Evolutionary conservation across 1,140 invertebrate genomes (phyloP).

Genomic region (Pteromalus puparum): DNA sequence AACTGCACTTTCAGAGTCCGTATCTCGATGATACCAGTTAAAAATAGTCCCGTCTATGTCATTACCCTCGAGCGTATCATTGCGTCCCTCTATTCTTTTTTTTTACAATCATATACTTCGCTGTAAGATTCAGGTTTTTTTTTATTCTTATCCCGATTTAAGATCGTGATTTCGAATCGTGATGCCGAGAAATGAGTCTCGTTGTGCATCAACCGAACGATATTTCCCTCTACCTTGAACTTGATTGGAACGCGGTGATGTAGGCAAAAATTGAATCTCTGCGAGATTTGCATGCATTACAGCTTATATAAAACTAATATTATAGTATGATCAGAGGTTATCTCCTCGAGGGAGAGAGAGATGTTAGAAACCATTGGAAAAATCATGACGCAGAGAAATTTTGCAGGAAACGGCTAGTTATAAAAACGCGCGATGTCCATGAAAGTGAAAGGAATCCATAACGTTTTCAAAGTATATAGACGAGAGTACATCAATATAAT

Average conservation of each 20-base stretch:
- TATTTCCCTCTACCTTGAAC: not conserved
- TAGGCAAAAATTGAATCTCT: not conserved
- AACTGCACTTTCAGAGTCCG: not conserved
- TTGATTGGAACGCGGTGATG: not conserved
- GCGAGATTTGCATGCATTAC: not conserved
- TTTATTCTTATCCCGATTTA: not conserved
- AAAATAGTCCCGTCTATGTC: not conserved
- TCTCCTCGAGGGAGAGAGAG: too few relatives aligned
- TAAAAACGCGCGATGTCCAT: not conserved
- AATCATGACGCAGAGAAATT: not conserved
- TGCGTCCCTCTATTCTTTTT: not conserved
- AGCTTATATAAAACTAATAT: too few relatives aligned
- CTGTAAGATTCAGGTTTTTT: not conserved
- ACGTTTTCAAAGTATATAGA: not conserved
- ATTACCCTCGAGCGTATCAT: constrained; percentile 14
- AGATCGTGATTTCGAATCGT: not conserved
- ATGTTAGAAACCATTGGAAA: not conserved
- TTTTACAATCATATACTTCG: not conserved
- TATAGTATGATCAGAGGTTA: too few relatives aligned
- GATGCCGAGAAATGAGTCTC: not conserved
- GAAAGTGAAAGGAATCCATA: not conserved
- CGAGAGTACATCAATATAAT: not conserved
- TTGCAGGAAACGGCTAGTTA: not conserved
- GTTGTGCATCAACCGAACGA: too few relatives aligned
- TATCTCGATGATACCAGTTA: constrained; percentile 2